Evolutionary conservation across 2,113 vertebrate genomes (phyloP).

Genomic region (Paramisgurnus dabryanus): DNA sequence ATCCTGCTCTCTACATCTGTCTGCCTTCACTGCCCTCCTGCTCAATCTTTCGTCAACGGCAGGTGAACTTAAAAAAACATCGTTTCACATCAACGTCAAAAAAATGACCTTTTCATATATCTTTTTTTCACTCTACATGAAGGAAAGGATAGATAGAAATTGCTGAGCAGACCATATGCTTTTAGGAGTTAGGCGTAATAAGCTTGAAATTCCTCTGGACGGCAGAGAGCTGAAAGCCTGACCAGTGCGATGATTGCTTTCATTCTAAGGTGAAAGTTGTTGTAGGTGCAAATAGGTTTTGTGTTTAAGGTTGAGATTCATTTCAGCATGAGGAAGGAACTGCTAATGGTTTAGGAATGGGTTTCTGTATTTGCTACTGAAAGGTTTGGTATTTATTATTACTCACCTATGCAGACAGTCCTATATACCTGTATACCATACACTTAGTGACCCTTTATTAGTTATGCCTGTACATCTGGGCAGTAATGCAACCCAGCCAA

Average conservation of each 20-base stretch:
- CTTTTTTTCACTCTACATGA: slow-evolving; percentile 1
- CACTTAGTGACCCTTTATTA: no score
- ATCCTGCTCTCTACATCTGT: background rate
- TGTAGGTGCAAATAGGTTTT: slow-evolving; percentile 39
- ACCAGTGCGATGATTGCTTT: slow-evolving; percentile 29
- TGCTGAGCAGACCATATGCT: background rate
- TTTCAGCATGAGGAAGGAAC: background rate
- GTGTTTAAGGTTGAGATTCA: background rate
- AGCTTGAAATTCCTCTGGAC: slow-evolving; percentile 18
- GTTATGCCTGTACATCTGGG: no score
- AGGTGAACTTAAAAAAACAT: slow-evolving; percentile 24
- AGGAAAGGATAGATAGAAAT: slow-evolving; percentile 16
- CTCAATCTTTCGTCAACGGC: background rate
- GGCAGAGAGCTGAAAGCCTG: slow-evolving; percentile 38
- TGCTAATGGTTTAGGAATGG: background rate
- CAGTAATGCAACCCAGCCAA: no score
- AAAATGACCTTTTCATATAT: slow-evolving; percentile 34
- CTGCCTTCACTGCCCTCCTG: background rate
- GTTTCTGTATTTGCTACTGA: background rate
- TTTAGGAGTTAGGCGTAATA: slow-evolving; percentile 11
- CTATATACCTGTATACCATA: no score
- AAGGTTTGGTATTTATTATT: background rate
- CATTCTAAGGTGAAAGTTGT: slow-evolving; percentile 39
- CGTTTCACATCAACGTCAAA: slow-evolving; percentile 21
- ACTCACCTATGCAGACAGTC: no score